A percentile compares a stretch with the other conserved stretches of the same genome.
phyloP scores from a whole-genome alignment of 2,797 vertebrate species.

The Percopsis omiscomaycus region DNA sequence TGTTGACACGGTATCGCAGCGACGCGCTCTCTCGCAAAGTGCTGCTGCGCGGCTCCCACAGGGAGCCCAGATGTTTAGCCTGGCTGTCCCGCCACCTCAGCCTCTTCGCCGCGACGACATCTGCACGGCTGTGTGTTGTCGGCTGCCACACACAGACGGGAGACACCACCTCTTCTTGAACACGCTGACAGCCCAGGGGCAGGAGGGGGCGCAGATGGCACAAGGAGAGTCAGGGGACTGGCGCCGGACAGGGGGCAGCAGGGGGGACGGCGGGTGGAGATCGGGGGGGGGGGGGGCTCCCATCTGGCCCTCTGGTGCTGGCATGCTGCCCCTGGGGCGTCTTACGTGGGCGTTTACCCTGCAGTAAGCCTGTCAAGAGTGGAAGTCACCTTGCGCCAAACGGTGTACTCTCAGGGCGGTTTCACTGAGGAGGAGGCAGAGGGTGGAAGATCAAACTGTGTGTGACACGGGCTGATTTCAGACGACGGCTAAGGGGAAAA shows the following conservation, averaged over 20 bases:
- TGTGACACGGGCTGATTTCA: background rate
- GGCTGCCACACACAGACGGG: constrained; percentile 35
- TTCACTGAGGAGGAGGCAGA: constrained; percentile 22
- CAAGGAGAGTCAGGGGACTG: constrained; percentile 58
- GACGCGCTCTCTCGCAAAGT: constrained; percentile 57
- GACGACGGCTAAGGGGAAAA: background rate
- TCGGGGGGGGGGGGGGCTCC: constrained; percentile 63
- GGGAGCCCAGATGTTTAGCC: constrained; percentile 71
- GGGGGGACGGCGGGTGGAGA: constrained; percentile 63
- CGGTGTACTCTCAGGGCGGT: constrained; percentile 51
- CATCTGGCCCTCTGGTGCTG: constrained; percentile 72
- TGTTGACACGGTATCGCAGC: constrained; percentile 49
- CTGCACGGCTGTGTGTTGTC: constrained; percentile 66
- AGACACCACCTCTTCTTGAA: constrained; percentile 49
- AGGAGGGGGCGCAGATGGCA: constrained; percentile 70
- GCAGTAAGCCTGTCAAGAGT: constrained; percentile 69
- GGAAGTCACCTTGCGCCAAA: constrained; percentile 69
- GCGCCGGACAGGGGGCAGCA: constrained; percentile 39
- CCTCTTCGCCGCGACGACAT: constrained; percentile 57
- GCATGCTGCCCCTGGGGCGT: constrained; percentile 65
- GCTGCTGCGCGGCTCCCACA: constrained; percentile 59
- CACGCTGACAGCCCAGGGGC: constrained; percentile 67
- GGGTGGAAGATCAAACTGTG: background rate
- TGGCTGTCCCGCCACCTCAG: constrained; percentile 18
- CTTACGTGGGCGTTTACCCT: constrained; percentile 47